These are phyloP conservation scores for Macrosteles quadrilineatus DNA, from an alignment of 1,140 invertebrate genomes.

Conservation along the genomic window DNA sequence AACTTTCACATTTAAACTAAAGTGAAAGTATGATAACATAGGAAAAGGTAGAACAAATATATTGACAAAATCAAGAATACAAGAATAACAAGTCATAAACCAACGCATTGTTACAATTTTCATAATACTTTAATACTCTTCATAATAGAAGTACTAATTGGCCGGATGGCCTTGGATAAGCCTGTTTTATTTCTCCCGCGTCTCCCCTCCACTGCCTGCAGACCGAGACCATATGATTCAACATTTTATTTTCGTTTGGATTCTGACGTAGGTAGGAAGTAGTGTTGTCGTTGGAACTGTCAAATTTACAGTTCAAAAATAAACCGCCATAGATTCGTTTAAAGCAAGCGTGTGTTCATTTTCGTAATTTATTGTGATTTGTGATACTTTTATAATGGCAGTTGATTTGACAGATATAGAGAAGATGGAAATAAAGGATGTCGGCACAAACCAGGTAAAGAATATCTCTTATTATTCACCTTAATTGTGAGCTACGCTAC, in stretches of 20 bases:
- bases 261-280: conserved; percentile 23
- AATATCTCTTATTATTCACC: too few species aligned
- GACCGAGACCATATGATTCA: conserved; percentile 21
- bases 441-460: conserved; percentile 28
- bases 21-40: too few species aligned
- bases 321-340: conserved; percentile 12
- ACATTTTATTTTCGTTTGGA: conserved; percentile 18
- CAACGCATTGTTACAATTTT: too few species aligned
- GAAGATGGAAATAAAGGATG: conserved; percentile 28
- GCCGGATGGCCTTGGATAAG: neutral
- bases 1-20: too few species aligned
- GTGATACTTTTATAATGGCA: neutral
- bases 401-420: conserved; percentile 26
- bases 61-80: too few species aligned
- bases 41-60: too few species aligned
- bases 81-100: too few species aligned
- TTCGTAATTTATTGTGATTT: neutral
- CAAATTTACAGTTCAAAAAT: conserved; percentile 20
- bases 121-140: too few species aligned
- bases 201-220: neutral
- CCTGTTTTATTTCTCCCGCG: neutral
- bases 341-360: conserved; percentile 4
- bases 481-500: too few species aligned
- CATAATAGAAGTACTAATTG: neutral
- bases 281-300: conserved; percentile 23